Evolutionary conservation across 2,888 invertebrate species (phyloP).

Genomic region (Leptinotarsa juncta): DNA sequence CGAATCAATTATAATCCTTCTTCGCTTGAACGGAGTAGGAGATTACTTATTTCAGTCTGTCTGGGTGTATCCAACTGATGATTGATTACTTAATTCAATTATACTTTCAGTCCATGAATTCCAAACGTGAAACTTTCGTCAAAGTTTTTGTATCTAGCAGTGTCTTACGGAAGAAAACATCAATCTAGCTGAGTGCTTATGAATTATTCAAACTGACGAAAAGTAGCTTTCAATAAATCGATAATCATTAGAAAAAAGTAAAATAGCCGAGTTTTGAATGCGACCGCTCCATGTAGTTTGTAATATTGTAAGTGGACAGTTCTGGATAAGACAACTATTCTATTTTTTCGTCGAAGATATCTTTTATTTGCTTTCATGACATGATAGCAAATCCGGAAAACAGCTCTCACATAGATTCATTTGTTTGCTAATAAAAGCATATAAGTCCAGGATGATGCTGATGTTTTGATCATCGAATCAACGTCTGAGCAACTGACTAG

Average conservation of each 20-base stretch:
- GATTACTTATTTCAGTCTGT: constrained; percentile 15
- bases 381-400: no score
- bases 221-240: background rate
- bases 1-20: constrained; percentile 2
- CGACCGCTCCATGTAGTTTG: no score
- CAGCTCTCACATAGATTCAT: no score
- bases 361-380: no score
- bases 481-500: no score
- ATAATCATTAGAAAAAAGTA: background rate
- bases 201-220: constrained; percentile 16
- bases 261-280: no score
- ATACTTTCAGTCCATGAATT: constrained; percentile 6
- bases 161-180: constrained; percentile 18
- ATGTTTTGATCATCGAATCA: no score
- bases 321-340: no score
- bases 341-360: no score
- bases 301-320: no score
- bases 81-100: constrained; percentile 15
- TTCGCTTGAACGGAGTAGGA: background rate
- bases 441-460: no score
- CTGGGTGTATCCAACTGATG: constrained; percentile 9
- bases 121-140: background rate
- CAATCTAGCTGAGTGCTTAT: constrained; percentile 22
- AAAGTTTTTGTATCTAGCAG: constrained; percentile 20
- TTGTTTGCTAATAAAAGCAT: no score